These are phyloP conservation scores for Pangasius macronema DNA, from an alignment of 2,797 vertebrate species.

Conservation along the genomic window DNA sequence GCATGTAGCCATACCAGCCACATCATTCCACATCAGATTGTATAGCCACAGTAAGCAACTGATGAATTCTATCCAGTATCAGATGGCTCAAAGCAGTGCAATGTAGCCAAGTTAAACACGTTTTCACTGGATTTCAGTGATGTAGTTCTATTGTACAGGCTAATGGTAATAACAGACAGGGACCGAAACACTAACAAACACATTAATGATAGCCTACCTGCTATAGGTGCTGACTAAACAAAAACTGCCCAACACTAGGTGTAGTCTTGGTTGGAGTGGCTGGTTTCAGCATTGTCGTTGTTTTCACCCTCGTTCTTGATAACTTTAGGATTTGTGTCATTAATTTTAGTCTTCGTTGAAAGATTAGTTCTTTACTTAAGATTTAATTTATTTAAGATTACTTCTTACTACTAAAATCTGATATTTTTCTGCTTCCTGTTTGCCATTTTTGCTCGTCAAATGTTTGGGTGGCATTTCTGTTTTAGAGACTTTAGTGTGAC, in stretches of 20 bases:
- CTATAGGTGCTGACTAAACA: background rate
- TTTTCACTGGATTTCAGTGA: background rate
- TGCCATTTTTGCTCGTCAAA: background rate
- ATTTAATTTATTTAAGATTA: too few species aligned
- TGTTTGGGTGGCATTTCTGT: background rate
- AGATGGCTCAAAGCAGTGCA: background rate
- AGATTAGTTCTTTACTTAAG: background rate
- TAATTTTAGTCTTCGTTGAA: background rate
- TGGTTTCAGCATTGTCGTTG: background rate
- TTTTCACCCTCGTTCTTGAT: background rate
- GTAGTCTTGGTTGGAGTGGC: too few species aligned
- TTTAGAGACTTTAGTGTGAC: background rate
- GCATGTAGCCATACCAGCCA: background rate
- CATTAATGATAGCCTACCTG: background rate
- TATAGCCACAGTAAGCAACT: background rate
- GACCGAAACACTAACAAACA: background rate
- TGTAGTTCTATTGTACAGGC: background rate
- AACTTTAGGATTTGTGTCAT: background rate
- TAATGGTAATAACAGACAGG: background rate
- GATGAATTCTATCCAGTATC: background rate
- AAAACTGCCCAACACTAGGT: background rate
- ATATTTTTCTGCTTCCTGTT: background rate
- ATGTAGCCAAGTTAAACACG: background rate
- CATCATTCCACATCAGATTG: background rate
- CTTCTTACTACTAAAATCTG: background rate